phyloP scores from a whole-genome alignment of 2,113 vertebrate species.

The Campylorhamphus procurvoides region DNA sequence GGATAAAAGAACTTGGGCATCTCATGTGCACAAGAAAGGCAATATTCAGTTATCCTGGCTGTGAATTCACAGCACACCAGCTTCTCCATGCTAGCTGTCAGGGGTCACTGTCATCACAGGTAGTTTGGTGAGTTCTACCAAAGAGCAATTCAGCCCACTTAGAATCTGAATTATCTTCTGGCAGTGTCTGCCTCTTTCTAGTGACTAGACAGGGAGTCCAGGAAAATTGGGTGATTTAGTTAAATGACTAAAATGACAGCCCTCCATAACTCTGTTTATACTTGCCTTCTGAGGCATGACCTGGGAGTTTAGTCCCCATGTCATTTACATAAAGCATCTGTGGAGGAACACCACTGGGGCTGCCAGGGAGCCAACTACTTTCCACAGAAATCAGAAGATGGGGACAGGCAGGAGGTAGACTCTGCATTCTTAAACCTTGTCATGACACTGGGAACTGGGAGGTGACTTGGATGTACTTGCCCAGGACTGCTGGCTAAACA shows the following conservation, averaged over 20 bases:
- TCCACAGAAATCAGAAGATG: background rate
- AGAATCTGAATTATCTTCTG: background rate
- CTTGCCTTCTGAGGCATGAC: background rate
- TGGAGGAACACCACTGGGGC: background rate
- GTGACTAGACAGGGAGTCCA: background rate
- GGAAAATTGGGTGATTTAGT: background rate
- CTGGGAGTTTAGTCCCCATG: background rate
- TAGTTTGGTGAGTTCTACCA: background rate
- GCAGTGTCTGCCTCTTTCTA: background rate
- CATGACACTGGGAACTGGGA: background rate
- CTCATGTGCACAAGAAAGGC: background rate
- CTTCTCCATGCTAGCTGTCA: background rate
- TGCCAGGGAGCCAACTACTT: background rate
- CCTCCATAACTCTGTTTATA: background rate
- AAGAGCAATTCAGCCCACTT: background rate
- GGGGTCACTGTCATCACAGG: background rate
- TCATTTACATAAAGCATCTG: background rate
- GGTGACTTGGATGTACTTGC: background rate
- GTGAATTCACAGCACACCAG: background rate
- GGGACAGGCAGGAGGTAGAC: background rate
- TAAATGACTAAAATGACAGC: background rate
- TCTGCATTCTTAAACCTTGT: background rate
- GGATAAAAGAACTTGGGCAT: background rate
- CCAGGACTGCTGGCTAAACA: background rate
- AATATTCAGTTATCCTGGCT: background rate